These are phyloP conservation scores for Neotragus moschatus DNA, from an alignment of 2,113 vertebrate species.

Conservation along the genomic window DNA sequence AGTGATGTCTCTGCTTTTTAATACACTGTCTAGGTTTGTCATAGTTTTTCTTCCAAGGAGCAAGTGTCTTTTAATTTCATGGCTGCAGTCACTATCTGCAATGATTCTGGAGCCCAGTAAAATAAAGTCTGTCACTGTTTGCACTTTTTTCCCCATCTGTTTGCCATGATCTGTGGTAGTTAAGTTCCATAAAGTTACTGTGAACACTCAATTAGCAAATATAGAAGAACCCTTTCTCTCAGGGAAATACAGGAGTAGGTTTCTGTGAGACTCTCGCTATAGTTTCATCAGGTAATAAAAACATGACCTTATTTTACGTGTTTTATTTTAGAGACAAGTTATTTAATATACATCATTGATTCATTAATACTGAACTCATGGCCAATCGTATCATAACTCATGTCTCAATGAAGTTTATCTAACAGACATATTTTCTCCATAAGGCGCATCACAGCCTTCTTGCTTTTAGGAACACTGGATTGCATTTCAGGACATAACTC, in stretches of 20 bases:
- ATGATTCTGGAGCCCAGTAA: not conserved
- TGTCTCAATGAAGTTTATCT: not conserved
- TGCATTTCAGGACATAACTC: not conserved
- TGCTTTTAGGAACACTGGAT: not conserved
- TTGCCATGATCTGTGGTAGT: not conserved
- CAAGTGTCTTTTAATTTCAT: not conserved
- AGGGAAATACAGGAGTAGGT: not conserved
- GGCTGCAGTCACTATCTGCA: not conserved
- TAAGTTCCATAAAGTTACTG: not conserved
- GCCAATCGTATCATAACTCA: not conserved
- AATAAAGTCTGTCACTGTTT: not conserved
- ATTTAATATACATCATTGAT: not conserved
- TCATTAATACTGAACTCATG: not conserved
- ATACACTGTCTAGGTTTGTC: not conserved
- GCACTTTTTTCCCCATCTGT: not conserved
- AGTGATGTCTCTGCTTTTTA: not conserved
- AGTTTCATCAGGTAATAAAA: not conserved
- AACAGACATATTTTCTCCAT: not conserved
- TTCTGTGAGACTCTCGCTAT: not conserved
- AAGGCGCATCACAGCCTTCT: not conserved
- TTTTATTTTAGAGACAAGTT: not conserved
- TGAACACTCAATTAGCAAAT: not conserved
- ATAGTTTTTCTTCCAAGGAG: not conserved
- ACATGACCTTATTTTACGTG: not conserved
- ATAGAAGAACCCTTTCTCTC: not conserved